Evolutionary conservation across 35 echinoderm and acorn worm species (phyloP), one percentile per base, ranked within the genome.

Genomic region (Ptychodera flava): DNA sequence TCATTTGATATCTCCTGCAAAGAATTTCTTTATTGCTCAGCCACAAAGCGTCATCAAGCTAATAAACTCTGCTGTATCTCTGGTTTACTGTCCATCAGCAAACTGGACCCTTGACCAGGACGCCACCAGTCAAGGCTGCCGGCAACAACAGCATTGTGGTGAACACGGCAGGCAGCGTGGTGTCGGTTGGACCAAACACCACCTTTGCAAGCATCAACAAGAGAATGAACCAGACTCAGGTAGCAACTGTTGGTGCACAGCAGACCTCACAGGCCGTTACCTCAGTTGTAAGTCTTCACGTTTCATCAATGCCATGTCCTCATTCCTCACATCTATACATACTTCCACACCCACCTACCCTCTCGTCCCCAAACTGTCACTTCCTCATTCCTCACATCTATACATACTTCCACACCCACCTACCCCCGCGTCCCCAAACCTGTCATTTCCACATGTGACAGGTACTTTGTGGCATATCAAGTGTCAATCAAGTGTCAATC

Each of bases 51-150:
- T n/a, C n/a, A n/a, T n/a, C n/a, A n/a, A n/a, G n/a, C n/a, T n/a
- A n/a, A n/a, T n/a, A n/a, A n/a, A n/a, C n/a, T n/a, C n/a, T n/a
- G n/a, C n/a, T n/a, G n/a, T n/a, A n/a, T n/a, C n/a, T n/a, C n/a
- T n/a, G n/a, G n/a, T n/a, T n/a, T n/a, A n/a, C n/a, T n/a, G n/a
- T 36, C 77, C 35, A 76, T 79, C 96, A 99, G 96, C 96, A 99
- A 78, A 79, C 92, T 6, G 91, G 92, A 16, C 37, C 92, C 1
- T 90, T 99, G 31, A 91, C 88, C 37, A 81, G 96, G 31, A 91
- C 90, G 15, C 78, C 92, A 31, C 84, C 93, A 1, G 88, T 93
- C 30, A 85, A 89, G 16, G 91, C 78, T 29, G 78, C 93, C 1
- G 88, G 78, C 53, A 86, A 77, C 1, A 90, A 86, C 84, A 97